These are phyloP conservation scores for Sarcophilus harrisii DNA, from an alignment of 2,797 vertebrate species.

Conservation along the genomic window DNA sequence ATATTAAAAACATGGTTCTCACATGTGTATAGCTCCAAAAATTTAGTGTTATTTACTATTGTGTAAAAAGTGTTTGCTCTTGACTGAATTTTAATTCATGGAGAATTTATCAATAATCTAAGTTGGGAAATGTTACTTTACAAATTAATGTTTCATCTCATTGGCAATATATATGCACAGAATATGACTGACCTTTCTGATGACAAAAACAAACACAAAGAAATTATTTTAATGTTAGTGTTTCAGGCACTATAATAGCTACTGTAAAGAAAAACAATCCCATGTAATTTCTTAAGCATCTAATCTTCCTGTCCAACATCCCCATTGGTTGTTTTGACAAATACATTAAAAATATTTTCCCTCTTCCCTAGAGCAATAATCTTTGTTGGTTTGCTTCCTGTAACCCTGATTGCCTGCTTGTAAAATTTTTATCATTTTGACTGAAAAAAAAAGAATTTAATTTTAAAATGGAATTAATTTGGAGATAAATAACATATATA, in stretches of 20 bases:
- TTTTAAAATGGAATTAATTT: neutral
- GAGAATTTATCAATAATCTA: neutral
- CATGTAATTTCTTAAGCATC: neutral
- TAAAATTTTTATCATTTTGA: neutral
- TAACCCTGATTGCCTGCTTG: neutral
- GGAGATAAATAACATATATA: neutral
- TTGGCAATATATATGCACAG: neutral
- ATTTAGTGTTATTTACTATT: neutral
- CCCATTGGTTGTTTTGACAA: neutral
- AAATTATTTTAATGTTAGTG: neutral
- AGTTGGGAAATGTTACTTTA: neutral
- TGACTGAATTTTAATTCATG: neutral
- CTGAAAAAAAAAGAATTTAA: neutral
- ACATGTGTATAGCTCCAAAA: neutral
- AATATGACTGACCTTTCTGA: neutral
- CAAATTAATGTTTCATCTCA: neutral
- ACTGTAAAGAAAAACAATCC: neutral
- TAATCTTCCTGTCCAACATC: neutral
- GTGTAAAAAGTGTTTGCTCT: neutral
- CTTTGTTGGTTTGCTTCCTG: neutral
- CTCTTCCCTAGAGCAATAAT: neutral
- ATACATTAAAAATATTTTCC: neutral
- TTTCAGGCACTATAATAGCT: neutral
- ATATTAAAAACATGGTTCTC: neutral
- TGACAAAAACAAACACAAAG: neutral